Evolutionary conservation across 2,113 vertebrate genomes (phyloP).

Genomic region (Salminus brasiliensis): DNA sequence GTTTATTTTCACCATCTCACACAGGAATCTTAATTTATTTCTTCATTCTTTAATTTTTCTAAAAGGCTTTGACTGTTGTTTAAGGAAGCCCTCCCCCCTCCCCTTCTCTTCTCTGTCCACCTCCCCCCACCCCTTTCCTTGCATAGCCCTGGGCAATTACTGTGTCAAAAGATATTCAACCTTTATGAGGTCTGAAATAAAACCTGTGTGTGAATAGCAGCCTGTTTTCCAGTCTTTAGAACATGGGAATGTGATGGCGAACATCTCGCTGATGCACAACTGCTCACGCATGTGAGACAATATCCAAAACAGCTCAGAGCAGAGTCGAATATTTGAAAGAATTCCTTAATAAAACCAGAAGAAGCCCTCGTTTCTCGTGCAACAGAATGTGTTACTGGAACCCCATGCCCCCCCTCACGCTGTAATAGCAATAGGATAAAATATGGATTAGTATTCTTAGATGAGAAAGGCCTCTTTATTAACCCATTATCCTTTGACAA

Average conservation of each 20-base stretch:
- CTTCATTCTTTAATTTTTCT: slow-evolving; percentile 70
- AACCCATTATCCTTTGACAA: slow-evolving; percentile 83
- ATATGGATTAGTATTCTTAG: slow-evolving; percentile 69
- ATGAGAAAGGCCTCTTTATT: slow-evolving; percentile 67
- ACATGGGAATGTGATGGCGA: neutral
- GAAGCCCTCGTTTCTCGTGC: too few relatives aligned
- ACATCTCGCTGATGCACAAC: neutral
- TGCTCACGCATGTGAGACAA: slow-evolving; percentile 9
- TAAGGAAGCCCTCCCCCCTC: slow-evolving; percentile 80
- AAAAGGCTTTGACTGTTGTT: slow-evolving; percentile 84
- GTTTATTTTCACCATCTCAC: slow-evolving; percentile 98
- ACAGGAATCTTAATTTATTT: slow-evolving; percentile 98
- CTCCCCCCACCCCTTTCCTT: slow-evolving; percentile 58
- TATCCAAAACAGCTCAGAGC: slow-evolving; percentile 16
- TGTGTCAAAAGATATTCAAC: slow-evolving; percentile 87
- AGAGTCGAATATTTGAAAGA: too few relatives aligned
- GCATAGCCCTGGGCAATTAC: slow-evolving; percentile 83
- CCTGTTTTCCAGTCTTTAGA: slow-evolving; percentile 14
- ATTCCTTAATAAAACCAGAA: too few relatives aligned
- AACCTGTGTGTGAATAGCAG: neutral
- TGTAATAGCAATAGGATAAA: slow-evolving; percentile 64
- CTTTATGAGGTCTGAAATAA: slow-evolving; percentile 27
- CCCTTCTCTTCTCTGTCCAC: slow-evolving; percentile 47
- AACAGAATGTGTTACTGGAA: slow-evolving; percentile 74
- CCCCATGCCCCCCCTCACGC: too few relatives aligned